Conservation (phyloP, 2,797 vertebrate species). For the Mormyrops attenuatus region DNA sequence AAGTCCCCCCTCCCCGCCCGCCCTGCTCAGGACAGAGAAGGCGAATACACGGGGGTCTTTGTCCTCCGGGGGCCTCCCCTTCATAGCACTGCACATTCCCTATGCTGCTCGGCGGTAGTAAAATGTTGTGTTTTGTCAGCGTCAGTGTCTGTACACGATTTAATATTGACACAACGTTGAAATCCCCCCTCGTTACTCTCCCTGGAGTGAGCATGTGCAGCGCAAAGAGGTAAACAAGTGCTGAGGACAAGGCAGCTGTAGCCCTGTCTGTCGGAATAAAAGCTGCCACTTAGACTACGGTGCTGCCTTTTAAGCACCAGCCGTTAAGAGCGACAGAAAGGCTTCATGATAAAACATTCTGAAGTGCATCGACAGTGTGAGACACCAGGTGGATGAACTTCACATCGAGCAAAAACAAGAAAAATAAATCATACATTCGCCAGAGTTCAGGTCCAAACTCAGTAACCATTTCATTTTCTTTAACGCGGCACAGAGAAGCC, state of each 20-base stretch:
- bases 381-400: no score
- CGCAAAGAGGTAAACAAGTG: neutral
- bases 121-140: neutral
- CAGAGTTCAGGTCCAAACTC: neutral
- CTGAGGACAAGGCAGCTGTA: neutral
- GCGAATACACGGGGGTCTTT: neutral
- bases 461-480: neutral
- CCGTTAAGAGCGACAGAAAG: conserved; percentile 9
- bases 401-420: neutral
- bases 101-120: neutral
- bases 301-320: neutral
- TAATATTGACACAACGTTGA: neutral
- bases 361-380: neutral
- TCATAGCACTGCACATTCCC: neutral
- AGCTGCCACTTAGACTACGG: neutral
- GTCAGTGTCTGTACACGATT: neutral
- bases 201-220: neutral
- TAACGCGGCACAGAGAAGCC: neutral
- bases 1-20: neutral
- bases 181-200: neutral
- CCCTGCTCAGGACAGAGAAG: neutral
- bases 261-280: neutral
- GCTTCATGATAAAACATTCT: neutral
- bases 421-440: neutral
- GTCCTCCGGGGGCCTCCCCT: neutral